Conservation (phyloP, 2,888 invertebrate species). For the Spisula subtruncata region DNA sequence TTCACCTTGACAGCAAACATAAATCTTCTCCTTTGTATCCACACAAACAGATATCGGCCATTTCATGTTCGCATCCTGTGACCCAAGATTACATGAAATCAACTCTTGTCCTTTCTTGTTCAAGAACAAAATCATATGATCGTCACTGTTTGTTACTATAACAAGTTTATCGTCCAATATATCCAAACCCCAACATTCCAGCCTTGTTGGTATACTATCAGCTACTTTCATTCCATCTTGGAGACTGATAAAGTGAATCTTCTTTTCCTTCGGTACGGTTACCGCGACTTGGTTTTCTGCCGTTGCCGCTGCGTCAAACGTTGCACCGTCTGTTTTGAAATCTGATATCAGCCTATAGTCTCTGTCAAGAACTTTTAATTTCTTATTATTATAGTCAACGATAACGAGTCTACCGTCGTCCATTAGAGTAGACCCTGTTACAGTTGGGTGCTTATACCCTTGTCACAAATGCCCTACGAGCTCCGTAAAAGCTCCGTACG, state of each 20-base stretch:
- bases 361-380: constrained; percentile 67
- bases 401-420: constrained; percentile 66
- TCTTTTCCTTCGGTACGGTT: constrained; percentile 69
- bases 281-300: constrained; percentile 61
- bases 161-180: constrained; percentile 66
- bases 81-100: constrained; percentile 66
- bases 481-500: too few species aligned
- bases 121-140: constrained; percentile 69
- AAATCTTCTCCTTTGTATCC: constrained; percentile 66
- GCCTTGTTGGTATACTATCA: constrained; percentile 66
- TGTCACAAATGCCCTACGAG: too few species aligned
- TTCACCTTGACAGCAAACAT: constrained; percentile 69
- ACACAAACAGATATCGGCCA: constrained; percentile 73
- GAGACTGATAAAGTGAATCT: constrained; percentile 66
- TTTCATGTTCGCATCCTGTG: constrained; percentile 72
- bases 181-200: constrained; percentile 71
- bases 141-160: constrained; percentile 69
- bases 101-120: constrained; percentile 67
- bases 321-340: constrained; percentile 67
- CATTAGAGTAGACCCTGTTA: constrained; percentile 68
- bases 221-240: constrained; percentile 68
- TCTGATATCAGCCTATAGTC: constrained; percentile 67
- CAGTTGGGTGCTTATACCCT: too few species aligned
- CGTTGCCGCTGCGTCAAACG: constrained; percentile 59
- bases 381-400: constrained; percentile 72